Base-by-base conservation (phyloP, 2,888 invertebrate genomes). In the Sarcophaga variegata region DNA sequence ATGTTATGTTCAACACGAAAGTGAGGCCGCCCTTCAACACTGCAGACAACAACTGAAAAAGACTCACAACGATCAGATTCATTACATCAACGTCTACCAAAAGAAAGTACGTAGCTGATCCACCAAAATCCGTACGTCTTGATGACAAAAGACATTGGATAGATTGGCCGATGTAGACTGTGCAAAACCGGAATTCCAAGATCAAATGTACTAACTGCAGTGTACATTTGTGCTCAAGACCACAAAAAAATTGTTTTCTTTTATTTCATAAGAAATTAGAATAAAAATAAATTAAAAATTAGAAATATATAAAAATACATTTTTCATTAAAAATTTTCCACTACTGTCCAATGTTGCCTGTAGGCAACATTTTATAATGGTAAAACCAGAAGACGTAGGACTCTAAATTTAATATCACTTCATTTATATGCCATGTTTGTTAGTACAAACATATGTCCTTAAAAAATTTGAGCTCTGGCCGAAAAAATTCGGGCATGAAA, bases 151-250 rank as follows among this genome's bases (percentile, higher is more conserved):
- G 17, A n/a, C 71, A 70, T 79, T 79, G 71, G 63, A 5, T 71
- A n/a, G 54, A 71, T 5, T 80, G 22, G 70, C 49, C 78, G 62
- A 8, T 78, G 78, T 69, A 20, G 49, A 8, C 25, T 63, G 2
- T 70, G 63, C 25, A 63, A 64, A n/a, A 80, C 71, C 10, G 45
- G 79, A 49, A 80, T 49, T 25, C 64, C 71, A 4, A n/a, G 63
- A 17, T 80, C 63, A 25, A 71, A 71, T 69, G 17, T 45, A 6
- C 45, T 0, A 60, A 60, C 22, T 69, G 59, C 45, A 45, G 25
- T 25, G 45, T 69, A 2, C 60, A 69, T 10, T 11, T 77, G 1
- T 69, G 69, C 17, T 64, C 25, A 75, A 75, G 11, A 49, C 49
- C 14, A 64, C 25, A 5, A 71, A 79, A 71, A 79, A 79, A 63